Conservation (phyloP, 2,888 invertebrate genomes). For the Amphipyra tragopoginis region DNA sequence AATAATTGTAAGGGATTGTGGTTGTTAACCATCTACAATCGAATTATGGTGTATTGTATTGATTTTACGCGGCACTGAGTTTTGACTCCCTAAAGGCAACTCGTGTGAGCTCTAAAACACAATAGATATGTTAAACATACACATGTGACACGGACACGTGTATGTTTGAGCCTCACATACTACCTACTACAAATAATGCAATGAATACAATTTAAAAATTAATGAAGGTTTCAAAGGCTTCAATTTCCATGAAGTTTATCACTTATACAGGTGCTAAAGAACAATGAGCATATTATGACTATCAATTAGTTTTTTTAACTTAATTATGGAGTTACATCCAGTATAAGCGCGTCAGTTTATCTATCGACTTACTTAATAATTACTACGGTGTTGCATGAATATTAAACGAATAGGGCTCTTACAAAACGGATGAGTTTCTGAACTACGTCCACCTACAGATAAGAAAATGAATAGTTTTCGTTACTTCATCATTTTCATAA, state of each 20-base stretch:
- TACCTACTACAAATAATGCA: too few relatives aligned
- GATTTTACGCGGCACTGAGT: constrained; percentile 54
- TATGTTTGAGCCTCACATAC: neutral
- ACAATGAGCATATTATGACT: constrained; percentile 31
- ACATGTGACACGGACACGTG: constrained; percentile 1
- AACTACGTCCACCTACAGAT: constrained; percentile 29
- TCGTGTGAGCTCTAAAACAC: neutral
- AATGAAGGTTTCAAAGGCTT: too few relatives aligned
- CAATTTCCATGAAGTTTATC: neutral
- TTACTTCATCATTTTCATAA: constrained; percentile 21
- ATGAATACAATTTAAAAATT: too few relatives aligned
- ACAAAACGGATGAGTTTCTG: constrained; percentile 21
- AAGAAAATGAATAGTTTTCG: constrained; percentile 20
- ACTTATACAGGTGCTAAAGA: constrained; percentile 10
- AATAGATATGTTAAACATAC: constrained; percentile 6
- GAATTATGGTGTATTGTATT: constrained; percentile 75
- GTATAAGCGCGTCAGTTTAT: constrained; percentile 44
- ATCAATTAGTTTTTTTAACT: constrained; percentile 40
- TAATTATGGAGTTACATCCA: constrained; percentile 39
- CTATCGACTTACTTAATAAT: constrained; percentile 46
- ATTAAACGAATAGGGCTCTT: constrained; percentile 37
- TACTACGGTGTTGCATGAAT: constrained; percentile 50
- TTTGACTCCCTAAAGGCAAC: constrained; percentile 24
- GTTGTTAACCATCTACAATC: constrained; percentile 79
- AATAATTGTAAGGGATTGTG: constrained; percentile 83